Conservation (phyloP, 2,888 invertebrate species). For the Eilema sororculum region DNA sequence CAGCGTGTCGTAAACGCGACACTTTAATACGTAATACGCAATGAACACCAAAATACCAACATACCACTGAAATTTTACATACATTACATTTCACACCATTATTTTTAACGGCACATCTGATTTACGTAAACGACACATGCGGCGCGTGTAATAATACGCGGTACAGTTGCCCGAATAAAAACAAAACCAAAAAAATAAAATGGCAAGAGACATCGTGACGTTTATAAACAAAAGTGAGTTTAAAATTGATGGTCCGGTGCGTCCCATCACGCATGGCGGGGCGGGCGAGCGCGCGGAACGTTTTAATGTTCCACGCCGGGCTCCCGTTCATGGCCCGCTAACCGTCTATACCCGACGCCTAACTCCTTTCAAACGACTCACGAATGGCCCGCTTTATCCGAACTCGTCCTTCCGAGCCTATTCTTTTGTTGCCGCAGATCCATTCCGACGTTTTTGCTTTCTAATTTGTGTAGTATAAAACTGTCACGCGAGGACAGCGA, state of each 20-base stretch:
- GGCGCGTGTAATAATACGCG: conserved; percentile 43
- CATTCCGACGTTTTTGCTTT: conserved; percentile 45
- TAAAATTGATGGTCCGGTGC: conserved; percentile 74
- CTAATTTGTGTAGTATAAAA: conserved; percentile 56
- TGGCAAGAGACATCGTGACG: conserved; percentile 60
- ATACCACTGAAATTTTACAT: conserved; percentile 48
- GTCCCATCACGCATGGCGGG: conserved; percentile 65
- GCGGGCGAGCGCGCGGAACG: conserved; percentile 74
- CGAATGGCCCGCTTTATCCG: conserved; percentile 64
- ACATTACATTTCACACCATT: conserved; percentile 63
- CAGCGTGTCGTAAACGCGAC: conserved; percentile 45
- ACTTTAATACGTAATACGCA: conserved; percentile 45
- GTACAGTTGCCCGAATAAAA: conserved; percentile 39
- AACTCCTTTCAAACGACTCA: conserved; percentile 70
- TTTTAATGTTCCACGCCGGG: conserved; percentile 72
- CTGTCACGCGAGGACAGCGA: conserved; percentile 50
- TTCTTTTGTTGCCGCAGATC: conserved; percentile 54
- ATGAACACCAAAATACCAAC: conserved; percentile 42
- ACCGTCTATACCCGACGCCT: conserved; percentile 63
- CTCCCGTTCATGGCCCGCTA: conserved; percentile 64
- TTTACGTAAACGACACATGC: conserved; percentile 59
- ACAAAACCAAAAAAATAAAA: conserved; percentile 49
- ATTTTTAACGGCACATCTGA: conserved; percentile 72
- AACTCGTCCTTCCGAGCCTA: conserved; percentile 53
- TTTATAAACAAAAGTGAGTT: conserved; percentile 74